These are phyloP conservation scores for Elachura formosa DNA, from an alignment of 2,113 vertebrate genomes.

Conservation along the genomic window DNA sequence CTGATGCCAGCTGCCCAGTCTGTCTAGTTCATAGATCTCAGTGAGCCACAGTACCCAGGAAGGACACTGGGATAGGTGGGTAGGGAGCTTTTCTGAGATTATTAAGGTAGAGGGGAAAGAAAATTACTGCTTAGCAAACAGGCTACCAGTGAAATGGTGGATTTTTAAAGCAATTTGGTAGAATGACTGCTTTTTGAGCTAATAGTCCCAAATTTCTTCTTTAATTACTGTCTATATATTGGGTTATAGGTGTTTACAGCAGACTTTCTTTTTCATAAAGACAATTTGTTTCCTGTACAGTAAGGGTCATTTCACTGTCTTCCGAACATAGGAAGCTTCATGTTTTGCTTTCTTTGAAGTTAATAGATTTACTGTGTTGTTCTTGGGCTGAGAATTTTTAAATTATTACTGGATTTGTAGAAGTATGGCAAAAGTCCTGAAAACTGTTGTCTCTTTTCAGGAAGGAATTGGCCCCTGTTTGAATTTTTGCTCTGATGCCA, in stretches of 20 bases:
- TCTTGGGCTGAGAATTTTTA: not conserved
- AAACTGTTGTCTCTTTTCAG: not conserved
- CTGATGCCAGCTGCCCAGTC: not conserved
- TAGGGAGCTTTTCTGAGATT: not conserved
- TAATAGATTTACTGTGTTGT: not conserved
- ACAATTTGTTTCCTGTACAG: not conserved
- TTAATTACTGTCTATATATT: not conserved
- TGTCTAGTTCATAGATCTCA: not conserved
- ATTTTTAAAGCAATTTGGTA: not conserved
- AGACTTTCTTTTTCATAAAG: not conserved
- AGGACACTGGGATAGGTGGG: accelerated
- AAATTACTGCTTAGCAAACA: not conserved
- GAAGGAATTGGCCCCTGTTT: not conserved
- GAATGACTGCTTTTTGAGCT: not conserved
- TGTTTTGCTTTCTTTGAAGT: not conserved
- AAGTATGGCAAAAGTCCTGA: not conserved
- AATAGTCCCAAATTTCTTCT: not conserved
- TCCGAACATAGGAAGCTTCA: not conserved
- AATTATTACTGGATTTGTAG: not conserved
- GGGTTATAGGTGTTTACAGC: not conserved
- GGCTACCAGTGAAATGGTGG: not conserved
- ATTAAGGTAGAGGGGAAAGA: not conserved
- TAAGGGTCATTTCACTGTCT: not conserved
- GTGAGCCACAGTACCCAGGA: not conserved
- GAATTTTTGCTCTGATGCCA: not conserved